phyloP scores from a whole-genome alignment of 2,888 invertebrate species.

The Synanthedon andrenaeformis region DNA sequence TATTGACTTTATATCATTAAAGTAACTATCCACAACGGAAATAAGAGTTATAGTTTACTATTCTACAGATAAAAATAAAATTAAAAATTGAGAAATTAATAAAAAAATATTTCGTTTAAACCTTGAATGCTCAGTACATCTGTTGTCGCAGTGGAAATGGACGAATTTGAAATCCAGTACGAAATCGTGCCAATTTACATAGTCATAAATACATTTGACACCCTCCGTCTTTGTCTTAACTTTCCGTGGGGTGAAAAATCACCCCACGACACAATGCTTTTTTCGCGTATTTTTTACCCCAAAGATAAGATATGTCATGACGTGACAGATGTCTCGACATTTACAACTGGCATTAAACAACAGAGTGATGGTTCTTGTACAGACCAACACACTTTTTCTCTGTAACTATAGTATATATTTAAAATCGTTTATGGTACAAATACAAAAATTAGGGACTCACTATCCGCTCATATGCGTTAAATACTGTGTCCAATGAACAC shows the following conservation, averaged over 20 bases:
- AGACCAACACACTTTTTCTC: no score
- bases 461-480: no score
- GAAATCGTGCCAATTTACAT: conserved; percentile 61
- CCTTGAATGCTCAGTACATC: conserved; percentile 20
- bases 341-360: conserved; percentile 46
- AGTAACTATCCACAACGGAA: no score
- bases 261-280: conserved; percentile 26
- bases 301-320: conserved; percentile 58
- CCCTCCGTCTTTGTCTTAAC: conserved; percentile 31
- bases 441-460: no score
- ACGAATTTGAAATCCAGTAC: conserved; percentile 33
- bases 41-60: no score
- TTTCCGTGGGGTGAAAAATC: conserved; percentile 28
- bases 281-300: conserved; percentile 33
- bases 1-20: no score
- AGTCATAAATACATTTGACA: conserved; percentile 67
- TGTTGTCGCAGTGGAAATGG: no score
- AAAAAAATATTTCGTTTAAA: conserved; percentile 25
- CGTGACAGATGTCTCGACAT: conserved; percentile 62
- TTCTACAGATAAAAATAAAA: no score
- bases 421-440: no score
- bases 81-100: no score
- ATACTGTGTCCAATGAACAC: no score
- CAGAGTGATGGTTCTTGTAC: conserved; percentile 19
- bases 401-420: no score